phyloP scores from a whole-genome alignment of 1,140 invertebrate species.

The Brachionus plicatilis region DNA sequence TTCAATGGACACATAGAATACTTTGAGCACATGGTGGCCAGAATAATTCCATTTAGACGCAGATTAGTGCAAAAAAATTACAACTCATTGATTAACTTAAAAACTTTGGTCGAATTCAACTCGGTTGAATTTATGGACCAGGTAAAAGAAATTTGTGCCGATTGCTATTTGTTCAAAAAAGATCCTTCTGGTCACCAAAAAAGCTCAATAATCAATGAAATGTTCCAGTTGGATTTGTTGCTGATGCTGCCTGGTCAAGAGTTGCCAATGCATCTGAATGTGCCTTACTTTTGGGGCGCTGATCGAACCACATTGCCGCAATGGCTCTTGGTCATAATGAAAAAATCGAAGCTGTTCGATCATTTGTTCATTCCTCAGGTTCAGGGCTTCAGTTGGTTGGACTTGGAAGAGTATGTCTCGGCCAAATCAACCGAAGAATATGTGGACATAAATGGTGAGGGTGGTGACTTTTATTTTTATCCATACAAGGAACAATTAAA shows the following conservation, averaged over 20 bases:
- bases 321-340: conserved; percentile 36
- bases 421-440: not conserved
- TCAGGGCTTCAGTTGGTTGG: conserved; percentile 29
- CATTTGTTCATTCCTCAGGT: conserved; percentile 35
- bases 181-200: not conserved
- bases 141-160: not conserved
- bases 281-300: conserved; percentile 34
- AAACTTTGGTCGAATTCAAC: not conserved
- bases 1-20: conserved; percentile 33
- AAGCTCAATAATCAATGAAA: not conserved
- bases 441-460: conserved; percentile 4
- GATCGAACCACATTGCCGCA: conserved; percentile 1
- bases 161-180: conserved; percentile 12
- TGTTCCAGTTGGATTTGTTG: conserved; percentile 35
- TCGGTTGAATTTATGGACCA: not conserved
- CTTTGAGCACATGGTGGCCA: conserved; percentile 14
- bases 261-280: conserved; percentile 35
- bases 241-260: conserved; percentile 31
- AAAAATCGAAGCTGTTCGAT: conserved; percentile 27
- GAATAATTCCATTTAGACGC: conserved; percentile 19
- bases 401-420: not conserved
- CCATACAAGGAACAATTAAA: not conserved
- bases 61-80: conserved; percentile 17
- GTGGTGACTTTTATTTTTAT: conserved; percentile 39
- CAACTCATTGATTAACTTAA: not conserved